A percentile compares a stretch with the other conserved stretches of the same genome.
Conservation (phyloP, 2,888 invertebrate genomes). For the Chloroclystis v-ata region DNA sequence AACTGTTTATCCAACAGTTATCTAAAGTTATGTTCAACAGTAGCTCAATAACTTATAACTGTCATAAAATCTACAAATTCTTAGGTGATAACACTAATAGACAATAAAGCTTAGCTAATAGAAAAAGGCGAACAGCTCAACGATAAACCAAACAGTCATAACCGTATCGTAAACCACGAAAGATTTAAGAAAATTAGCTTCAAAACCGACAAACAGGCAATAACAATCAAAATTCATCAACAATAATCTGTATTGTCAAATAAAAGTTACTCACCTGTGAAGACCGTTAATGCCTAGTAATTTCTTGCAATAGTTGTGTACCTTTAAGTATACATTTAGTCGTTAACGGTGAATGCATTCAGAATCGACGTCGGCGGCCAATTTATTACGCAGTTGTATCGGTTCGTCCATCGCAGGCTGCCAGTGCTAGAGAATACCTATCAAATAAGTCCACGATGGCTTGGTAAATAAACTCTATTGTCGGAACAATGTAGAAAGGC, state of each 20-base stretch:
- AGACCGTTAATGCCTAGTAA: conserved; percentile 15
- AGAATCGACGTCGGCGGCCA: conserved; percentile 54
- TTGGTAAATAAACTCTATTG: conserved; percentile 10
- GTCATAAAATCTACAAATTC: conserved; percentile 3
- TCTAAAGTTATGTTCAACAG: background rate
- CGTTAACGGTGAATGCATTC: conserved; percentile 59
- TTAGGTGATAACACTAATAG: conserved; percentile 14
- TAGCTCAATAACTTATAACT: background rate
- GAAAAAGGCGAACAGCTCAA: conserved; percentile 1
- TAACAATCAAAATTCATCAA: conserved; percentile 7
- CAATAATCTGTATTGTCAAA: conserved; percentile 8
- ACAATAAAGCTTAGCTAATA: conserved; percentile 6
- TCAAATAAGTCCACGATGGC: conserved; percentile 10
- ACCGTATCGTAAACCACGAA: background rate
- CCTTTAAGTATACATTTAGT: conserved; percentile 41
- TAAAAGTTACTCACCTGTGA: conserved; percentile 10
- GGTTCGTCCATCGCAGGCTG: conserved; percentile 48
- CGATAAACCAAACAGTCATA: conserved; percentile 4
- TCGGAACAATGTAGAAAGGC: too few relatives aligned
- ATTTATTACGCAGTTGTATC: conserved; percentile 65
- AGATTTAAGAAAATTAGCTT: conserved; percentile 2
- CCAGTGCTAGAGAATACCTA: conserved; percentile 18
- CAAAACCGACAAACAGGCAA: conserved; percentile 1
- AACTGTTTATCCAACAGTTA: background rate
- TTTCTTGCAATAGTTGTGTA: conserved; percentile 15